Evolutionary conservation across 2,888 invertebrate genomes (phyloP).

Genomic region (Anagyrus pseudococci): DNA sequence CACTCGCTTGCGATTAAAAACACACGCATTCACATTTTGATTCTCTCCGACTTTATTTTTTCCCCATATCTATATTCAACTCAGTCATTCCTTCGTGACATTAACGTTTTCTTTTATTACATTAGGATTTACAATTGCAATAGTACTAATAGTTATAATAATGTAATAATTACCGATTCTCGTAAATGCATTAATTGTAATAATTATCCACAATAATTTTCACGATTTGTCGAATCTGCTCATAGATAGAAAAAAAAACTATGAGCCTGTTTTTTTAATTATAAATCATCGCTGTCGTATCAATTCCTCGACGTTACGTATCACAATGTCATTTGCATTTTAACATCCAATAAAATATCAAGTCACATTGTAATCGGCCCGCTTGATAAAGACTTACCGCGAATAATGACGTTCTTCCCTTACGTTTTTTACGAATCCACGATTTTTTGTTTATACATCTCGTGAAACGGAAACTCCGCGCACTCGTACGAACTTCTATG

Average conservation of each 20-base stretch:
- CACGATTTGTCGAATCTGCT: slow-evolving; percentile 24
- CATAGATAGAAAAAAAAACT: slow-evolving; percentile 20
- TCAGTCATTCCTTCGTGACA: neutral
- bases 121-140: slow-evolving; percentile 29
- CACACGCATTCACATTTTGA: too few relatives aligned
- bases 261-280: slow-evolving; percentile 12
- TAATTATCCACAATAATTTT: slow-evolving; percentile 35
- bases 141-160: slow-evolving; percentile 18
- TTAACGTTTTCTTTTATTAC: slow-evolving; percentile 24
- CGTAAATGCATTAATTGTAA: slow-evolving; percentile 29
- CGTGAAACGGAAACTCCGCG: slow-evolving; percentile 18
- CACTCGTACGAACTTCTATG: slow-evolving; percentile 4
- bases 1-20: slow-evolving; percentile 15
- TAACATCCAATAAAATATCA: neutral
- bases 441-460: slow-evolving; percentile 10
- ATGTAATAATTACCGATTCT: slow-evolving; percentile 20
- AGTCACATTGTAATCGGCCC: slow-evolving; percentile 13
- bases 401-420: slow-evolving; percentile 6
- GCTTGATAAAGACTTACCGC: slow-evolving; percentile 13
- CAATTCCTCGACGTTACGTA: slow-evolving; percentile 24
- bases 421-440: neutral
- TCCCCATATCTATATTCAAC: neutral
- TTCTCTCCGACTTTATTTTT: slow-evolving; percentile 6
- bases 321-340: slow-evolving; percentile 12
- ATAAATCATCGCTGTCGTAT: slow-evolving; percentile 10